Conservation (phyloP, 2,797 vertebrate species). For the Anas acuta region DNA sequence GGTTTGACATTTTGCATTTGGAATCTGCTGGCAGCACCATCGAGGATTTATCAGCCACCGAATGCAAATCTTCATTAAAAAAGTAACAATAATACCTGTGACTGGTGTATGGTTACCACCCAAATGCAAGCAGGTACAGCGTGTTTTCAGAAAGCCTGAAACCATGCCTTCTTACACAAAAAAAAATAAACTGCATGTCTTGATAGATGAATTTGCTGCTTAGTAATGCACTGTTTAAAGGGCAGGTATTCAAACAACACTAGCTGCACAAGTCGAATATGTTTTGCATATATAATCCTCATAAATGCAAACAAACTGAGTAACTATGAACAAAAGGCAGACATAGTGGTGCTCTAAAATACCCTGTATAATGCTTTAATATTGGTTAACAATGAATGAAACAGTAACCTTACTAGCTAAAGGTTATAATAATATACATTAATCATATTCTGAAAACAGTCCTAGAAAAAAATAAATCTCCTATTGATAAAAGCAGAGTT, state of each 20-base stretch:
- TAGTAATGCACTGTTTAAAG: not conserved
- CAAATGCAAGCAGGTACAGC: not conserved
- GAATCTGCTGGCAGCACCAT: not conserved
- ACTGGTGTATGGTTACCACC: not conserved
- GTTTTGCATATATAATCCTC: not conserved
- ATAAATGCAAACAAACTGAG: not conserved
- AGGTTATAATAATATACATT: conserved; percentile 28
- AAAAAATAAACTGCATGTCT: not conserved
- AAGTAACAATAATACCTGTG: not conserved
- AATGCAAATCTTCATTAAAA: not conserved
- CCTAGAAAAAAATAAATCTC: not conserved
- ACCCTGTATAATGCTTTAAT: not conserved
- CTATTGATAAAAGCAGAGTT: not conserved
- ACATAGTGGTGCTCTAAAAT: not conserved
- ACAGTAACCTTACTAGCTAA: not conserved
- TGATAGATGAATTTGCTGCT: not conserved
- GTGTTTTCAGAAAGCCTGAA: not conserved
- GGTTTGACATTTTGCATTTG: not conserved
- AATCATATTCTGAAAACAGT: conserved; percentile 4
- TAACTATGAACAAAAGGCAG: not conserved
- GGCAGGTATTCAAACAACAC: not conserved
- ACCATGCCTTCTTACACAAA: not conserved
- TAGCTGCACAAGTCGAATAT: not conserved
- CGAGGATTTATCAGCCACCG: not conserved
- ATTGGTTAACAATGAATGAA: not conserved